These are phyloP conservation scores for Polypedilum vanderplanki DNA, from an alignment of 1,140 invertebrate genomes.

Conservation along the genomic window DNA sequence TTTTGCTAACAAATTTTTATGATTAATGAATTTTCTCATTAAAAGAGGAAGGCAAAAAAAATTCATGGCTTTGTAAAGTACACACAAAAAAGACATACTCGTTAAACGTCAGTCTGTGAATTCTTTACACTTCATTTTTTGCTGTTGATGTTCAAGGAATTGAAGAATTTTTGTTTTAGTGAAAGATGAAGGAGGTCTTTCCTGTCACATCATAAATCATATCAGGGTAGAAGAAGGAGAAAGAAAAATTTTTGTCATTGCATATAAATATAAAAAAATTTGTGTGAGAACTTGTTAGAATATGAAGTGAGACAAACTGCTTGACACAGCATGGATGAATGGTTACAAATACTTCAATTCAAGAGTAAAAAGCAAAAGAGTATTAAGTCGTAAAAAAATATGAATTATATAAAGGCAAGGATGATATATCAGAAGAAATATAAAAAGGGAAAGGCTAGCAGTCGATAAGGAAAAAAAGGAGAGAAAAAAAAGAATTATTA, in stretches of 20 bases:
- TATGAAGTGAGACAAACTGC: constrained; percentile 26
- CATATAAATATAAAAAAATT: neutral
- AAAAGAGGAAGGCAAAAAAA: neutral
- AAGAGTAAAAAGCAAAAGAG: neutral
- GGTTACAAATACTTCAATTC: neutral
- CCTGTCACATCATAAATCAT: constrained; percentile 25
- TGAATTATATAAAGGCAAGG: neutral
- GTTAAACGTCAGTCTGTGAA: constrained; percentile 3
- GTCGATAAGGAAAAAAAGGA: neutral
- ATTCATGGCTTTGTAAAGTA: too few relatives aligned
- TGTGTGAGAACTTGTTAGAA: constrained; percentile 8
- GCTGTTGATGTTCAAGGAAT: neutral
- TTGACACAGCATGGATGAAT: constrained; percentile 12
- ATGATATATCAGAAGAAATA: neutral
- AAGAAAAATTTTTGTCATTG: neutral
- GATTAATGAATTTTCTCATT: constrained; percentile 25
- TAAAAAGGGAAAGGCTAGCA: too few relatives aligned
- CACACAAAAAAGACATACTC: neutral
- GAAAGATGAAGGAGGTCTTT: neutral
- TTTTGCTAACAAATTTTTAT: neutral
- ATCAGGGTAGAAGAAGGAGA: neutral
- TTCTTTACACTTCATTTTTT: neutral
- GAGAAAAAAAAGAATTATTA: constrained; percentile 15
- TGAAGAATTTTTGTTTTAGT: neutral
- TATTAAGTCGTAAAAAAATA: constrained; percentile 25